Evolutionary conservation across 23 tunicate genomes (phyloP).

Genomic region (Styela plicata): DNA sequence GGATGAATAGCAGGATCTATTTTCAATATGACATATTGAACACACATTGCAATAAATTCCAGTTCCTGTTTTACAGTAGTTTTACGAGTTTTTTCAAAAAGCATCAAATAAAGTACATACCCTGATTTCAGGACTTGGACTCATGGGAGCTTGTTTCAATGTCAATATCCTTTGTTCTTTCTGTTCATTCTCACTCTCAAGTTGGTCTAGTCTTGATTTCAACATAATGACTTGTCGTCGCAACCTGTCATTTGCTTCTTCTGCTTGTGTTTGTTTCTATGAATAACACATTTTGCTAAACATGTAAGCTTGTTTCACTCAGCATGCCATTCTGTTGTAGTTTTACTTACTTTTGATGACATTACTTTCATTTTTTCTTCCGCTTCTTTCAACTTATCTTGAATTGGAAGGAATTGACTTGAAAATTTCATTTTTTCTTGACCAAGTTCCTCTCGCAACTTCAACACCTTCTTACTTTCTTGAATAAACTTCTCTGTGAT

Average conservation of each 20-base stretch:
- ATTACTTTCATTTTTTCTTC: conserved; percentile 24
- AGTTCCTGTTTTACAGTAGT: too few relatives aligned
- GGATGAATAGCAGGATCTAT: too few relatives aligned
- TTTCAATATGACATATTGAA: too few relatives aligned
- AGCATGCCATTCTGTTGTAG: not conserved
- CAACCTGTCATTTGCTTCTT: conserved; percentile 29
- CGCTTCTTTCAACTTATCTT: conserved; percentile 33
- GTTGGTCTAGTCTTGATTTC: conserved; percentile 56
- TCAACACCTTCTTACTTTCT: conserved; percentile 72
- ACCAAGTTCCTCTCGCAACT: conserved; percentile 55
- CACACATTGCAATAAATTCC: too few relatives aligned
- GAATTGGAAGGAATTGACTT: conserved; percentile 29
- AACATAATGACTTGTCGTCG: conserved; percentile 64
- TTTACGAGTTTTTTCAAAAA: too few relatives aligned
- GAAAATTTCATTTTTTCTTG: conserved; percentile 12
- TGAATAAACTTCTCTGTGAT: conserved; percentile 62
- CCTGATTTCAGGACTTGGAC: too few relatives aligned
- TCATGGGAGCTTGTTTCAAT: not conserved
- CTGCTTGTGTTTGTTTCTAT: conserved; percentile 34
- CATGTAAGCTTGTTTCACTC: not conserved
- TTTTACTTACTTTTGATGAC: conserved; percentile 18
- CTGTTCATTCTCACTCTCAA: conserved; percentile 42
- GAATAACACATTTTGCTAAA: conserved; percentile 26
- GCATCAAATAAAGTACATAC: too few relatives aligned
- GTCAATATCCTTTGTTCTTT: conserved; percentile 18